phyloP scores from a whole-genome alignment of 2,113 vertebrate species.

The Oncorhynchus tshawytscha region DNA sequence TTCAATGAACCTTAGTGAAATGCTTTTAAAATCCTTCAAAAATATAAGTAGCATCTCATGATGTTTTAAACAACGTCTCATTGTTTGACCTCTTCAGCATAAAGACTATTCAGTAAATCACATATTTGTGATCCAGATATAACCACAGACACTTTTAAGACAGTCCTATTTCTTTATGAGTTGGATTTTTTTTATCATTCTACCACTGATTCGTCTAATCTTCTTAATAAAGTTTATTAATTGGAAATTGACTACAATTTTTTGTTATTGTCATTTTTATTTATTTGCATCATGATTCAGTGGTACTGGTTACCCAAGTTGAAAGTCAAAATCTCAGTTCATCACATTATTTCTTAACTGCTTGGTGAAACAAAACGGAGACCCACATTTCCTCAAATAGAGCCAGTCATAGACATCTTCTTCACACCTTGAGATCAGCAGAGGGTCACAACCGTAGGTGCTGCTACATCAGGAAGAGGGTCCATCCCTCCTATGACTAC shows the following conservation, averaged over 20 bases:
- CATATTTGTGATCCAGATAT: not conserved
- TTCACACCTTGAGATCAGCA: not conserved
- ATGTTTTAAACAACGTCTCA: not conserved
- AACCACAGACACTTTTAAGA: not conserved
- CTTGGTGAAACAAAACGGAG: not conserved
- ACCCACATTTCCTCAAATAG: not conserved
- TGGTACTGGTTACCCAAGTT: not conserved
- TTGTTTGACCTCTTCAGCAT: not conserved
- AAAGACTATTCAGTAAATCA: not conserved
- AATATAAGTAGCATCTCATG: not conserved
- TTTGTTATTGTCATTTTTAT: no score
- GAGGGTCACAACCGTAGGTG: not conserved
- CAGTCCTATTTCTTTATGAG: constrained; percentile 15
- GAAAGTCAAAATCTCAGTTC: not conserved
- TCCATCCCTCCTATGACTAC: not conserved
- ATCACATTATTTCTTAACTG: not conserved
- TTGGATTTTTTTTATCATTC: constrained; percentile 14
- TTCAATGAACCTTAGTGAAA: not conserved
- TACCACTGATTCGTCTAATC: constrained; percentile 20
- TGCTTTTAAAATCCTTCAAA: not conserved
- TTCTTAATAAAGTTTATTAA: constrained; percentile 15
- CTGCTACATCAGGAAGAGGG: not conserved
- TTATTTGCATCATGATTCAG: not conserved
- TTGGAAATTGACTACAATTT: not conserved
- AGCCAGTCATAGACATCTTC: not conserved